phyloP scores from a whole-genome alignment of 2,888 invertebrate species.

The Phytoseiulus persimilis region DNA sequence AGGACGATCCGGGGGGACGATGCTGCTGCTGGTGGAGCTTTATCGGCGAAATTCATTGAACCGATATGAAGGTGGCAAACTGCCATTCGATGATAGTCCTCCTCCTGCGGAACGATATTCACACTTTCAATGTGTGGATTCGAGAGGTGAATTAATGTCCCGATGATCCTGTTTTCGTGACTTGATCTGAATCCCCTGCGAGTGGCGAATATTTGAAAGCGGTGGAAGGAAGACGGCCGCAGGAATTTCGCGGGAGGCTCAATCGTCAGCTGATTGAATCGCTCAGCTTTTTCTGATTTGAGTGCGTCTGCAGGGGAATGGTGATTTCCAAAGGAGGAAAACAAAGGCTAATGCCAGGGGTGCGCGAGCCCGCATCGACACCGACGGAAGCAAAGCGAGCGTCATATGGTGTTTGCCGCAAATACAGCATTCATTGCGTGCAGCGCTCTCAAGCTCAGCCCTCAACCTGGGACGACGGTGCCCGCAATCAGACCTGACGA shows the following conservation, averaged over 20 bases:
- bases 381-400: neutral
- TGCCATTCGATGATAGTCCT: neutral
- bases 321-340: neutral
- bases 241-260: no score
- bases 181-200: no score
- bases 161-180: no score
- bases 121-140: no score
- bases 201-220: no score
- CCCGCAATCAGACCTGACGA: neutral
- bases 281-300: neutral
- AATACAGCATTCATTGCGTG: neutral
- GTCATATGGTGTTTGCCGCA: neutral
- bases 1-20: neutral
- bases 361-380: neutral
- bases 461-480: neutral
- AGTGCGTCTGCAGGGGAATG: neutral
- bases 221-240: no score
- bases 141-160: no score
- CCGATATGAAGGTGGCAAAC: neutral
- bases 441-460: neutral
- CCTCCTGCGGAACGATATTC: neutral
- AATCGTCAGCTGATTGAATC: neutral
- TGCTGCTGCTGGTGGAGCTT: neutral
- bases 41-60: neutral
- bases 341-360: neutral